These are phyloP conservation scores for Solenopsis invicta DNA, from an alignment of 1,140 invertebrate species.

Conservation along the genomic window DNA sequence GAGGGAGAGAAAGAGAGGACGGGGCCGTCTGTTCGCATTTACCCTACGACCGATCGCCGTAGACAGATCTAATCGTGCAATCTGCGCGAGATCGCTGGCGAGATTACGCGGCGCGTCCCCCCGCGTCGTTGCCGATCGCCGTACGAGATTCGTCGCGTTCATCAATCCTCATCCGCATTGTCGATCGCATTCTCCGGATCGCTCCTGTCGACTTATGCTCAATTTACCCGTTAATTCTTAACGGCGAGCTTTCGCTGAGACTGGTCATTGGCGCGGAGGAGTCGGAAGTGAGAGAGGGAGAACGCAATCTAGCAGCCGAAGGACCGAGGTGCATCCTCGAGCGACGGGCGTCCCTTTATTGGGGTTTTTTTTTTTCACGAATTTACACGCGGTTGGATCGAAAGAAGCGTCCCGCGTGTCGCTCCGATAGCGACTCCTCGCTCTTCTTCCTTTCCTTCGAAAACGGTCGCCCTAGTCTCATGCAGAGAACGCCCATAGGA, in stretches of 20 bases:
- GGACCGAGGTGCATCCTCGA: not conserved
- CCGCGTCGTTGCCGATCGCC: not conserved
- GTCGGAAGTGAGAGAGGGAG: not conserved
- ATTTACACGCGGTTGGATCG: not conserved
- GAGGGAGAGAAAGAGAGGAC: not conserved
- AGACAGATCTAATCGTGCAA: slow-evolving; percentile 31
- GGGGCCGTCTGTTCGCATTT: slow-evolving; percentile 27
- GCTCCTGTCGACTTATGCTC: slow-evolving; percentile 44
- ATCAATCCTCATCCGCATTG: slow-evolving; percentile 13
- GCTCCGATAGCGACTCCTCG: slow-evolving; percentile 1
- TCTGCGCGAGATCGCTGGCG: not conserved
- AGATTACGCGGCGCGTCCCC: not conserved
- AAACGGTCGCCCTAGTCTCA: slow-evolving; percentile 48
- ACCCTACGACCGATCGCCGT: not conserved
- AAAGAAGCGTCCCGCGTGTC: not conserved
- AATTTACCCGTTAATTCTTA: slow-evolving; percentile 44
- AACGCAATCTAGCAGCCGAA: not conserved
- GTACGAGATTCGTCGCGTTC: slow-evolving; percentile 3
- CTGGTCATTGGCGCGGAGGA: slow-evolving; percentile 3
- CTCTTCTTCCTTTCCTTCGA: slow-evolving; percentile 36
- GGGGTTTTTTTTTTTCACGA: not conserved
- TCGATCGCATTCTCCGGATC: slow-evolving; percentile 21
- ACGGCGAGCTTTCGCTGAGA: slow-evolving; percentile 17
- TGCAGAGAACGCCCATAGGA: slow-evolving; percentile 31
- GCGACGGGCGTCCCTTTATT: not conserved